Evolutionary conservation across 1,140 invertebrate species (phyloP).

Genomic region (Lepidurus arcticus): DNA sequence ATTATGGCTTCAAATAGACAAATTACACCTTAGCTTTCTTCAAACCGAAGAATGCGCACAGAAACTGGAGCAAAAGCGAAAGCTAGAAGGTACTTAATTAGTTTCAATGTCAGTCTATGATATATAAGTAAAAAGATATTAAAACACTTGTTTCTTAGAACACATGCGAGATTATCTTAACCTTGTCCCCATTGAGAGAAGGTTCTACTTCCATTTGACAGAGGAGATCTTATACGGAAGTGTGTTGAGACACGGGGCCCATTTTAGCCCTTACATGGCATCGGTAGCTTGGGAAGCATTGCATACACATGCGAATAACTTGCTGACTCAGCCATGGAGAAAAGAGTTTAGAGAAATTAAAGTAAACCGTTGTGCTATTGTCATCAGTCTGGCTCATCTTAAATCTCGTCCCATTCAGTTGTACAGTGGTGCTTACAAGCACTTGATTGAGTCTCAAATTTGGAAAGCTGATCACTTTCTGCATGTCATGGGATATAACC

Average conservation of each 20-base stretch:
- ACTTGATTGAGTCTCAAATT: constrained; percentile 73
- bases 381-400: constrained; percentile 4
- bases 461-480: constrained; percentile 67
- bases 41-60: constrained; percentile 68
- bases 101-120: not conserved
- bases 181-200: constrained; percentile 67
- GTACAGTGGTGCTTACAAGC: constrained; percentile 78
- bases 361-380: constrained; percentile 47
- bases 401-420: constrained; percentile 51
- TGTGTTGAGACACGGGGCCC: constrained; percentile 54
- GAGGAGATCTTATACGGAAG: constrained; percentile 65
- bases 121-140: constrained; percentile 27
- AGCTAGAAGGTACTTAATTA: constrained; percentile 59
- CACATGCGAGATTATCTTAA: constrained; percentile 69
- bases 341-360: constrained; percentile 73
- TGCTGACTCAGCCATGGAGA: constrained; percentile 78
- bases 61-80: constrained; percentile 63
- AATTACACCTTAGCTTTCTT: constrained; percentile 63
- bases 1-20: constrained; percentile 61
- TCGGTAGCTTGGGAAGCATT: constrained; percentile 74
- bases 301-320: constrained; percentile 74
- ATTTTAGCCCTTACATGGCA: constrained; percentile 73
- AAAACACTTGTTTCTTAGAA: constrained; percentile 49
- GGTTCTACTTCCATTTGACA: constrained; percentile 68
- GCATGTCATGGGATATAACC: constrained; percentile 64